Conservation (phyloP, 2,888 invertebrate genomes). For the Laspeyria flexula region DNA sequence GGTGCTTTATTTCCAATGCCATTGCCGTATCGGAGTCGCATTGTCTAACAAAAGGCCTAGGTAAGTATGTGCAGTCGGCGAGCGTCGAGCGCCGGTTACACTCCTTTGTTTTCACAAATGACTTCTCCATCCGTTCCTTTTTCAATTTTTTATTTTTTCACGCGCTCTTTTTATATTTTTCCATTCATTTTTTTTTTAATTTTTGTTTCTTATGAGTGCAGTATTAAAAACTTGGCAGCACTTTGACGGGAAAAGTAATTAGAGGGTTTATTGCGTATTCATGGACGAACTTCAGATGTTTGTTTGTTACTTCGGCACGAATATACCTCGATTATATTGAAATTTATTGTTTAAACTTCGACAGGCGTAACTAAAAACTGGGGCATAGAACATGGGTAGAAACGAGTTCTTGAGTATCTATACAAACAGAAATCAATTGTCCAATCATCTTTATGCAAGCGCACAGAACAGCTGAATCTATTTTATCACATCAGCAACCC, state of each 20-base stretch:
- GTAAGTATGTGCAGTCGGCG: conserved; percentile 3
- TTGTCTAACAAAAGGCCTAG: background rate
- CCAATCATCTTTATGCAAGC: too few relatives aligned
- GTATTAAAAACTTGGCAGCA: background rate
- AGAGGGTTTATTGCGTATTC: conserved; percentile 1
- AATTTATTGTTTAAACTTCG: background rate
- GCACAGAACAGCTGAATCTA: too few relatives aligned
- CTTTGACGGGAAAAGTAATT: conserved; percentile 3
- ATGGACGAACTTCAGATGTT: background rate
- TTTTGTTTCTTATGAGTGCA: conserved; percentile 1
- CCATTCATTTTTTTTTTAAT: background rate
- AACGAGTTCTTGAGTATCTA: too few relatives aligned
- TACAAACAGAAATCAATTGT: too few relatives aligned
- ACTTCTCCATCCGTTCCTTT: conserved; percentile 11
- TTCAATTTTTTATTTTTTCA: conserved; percentile 13
- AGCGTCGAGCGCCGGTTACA: background rate
- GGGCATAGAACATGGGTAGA: too few relatives aligned
- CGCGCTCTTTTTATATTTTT: conserved; percentile 2
- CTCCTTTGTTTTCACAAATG: conserved; percentile 30
- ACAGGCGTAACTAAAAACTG: too few relatives aligned
- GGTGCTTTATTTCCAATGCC: too few relatives aligned
- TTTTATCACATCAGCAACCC: too few relatives aligned
- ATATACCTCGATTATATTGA: too few relatives aligned
- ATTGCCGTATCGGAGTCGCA: background rate
- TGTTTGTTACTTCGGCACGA: background rate